Percentiles rank a stretch among this genome's conserved stretches.
Evolutionary conservation across 2,113 vertebrate species (phyloP).

Genomic region (Nibea coibor): DNA sequence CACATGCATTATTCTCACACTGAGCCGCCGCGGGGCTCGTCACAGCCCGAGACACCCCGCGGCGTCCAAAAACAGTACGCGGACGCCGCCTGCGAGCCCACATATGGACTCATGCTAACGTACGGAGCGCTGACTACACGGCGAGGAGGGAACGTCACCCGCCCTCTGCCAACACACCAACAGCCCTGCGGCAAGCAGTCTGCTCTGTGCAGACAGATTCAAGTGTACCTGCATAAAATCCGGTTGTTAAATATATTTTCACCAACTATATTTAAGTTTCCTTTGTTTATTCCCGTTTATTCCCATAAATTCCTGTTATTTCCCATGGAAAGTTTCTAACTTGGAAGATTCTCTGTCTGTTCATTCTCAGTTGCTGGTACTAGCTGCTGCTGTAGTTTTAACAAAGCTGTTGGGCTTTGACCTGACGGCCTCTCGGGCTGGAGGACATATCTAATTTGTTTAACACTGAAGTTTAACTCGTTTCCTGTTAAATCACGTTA

Average conservation of each 20-base stretch:
- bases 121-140: not conserved
- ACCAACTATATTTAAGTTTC: too few species aligned
- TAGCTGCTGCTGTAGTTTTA: too few species aligned
- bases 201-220: too few species aligned
- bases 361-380: too few species aligned
- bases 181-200: too few species aligned
- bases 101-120: not conserved
- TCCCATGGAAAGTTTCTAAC: too few species aligned
- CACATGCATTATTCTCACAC: slow-evolving; percentile 78
- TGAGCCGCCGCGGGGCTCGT: slow-evolving; percentile 43
- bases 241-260: too few species aligned
- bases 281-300: too few species aligned
- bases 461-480: not conserved
- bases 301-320: too few species aligned
- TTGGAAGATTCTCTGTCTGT: too few species aligned
- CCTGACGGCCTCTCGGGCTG: not conserved
- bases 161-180: not conserved
- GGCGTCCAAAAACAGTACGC: not conserved
- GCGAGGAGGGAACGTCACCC: not conserved
- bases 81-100: not conserved
- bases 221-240: too few species aligned
- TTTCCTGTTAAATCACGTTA: not conserved
- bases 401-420: too few species aligned
- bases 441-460: not conserved
- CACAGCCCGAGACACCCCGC: slow-evolving; percentile 14